phyloP scores from a whole-genome alignment of 2,113 vertebrate genomes.

The Mugil cephalus region DNA sequence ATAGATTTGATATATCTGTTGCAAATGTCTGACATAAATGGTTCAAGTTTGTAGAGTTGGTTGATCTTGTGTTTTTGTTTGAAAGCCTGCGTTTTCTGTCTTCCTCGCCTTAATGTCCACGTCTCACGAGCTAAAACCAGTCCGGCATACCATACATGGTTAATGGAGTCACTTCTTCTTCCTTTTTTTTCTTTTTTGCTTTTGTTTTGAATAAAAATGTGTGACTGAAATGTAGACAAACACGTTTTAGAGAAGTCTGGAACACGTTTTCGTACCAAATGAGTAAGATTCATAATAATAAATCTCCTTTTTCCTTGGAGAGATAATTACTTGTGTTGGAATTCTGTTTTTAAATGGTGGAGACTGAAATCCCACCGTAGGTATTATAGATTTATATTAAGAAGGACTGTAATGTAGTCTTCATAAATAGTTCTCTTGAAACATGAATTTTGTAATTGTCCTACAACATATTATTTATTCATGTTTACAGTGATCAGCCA shows the following conservation, averaged over 20 bases:
- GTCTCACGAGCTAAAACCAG: constrained; percentile 15
- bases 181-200: not conserved
- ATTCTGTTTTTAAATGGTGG: constrained; percentile 7
- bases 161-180: not conserved
- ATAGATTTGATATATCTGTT: constrained; percentile 70
- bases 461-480: too few species aligned
- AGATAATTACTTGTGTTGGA: not conserved
- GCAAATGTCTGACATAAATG: constrained; percentile 25
- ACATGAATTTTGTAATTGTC: too few species aligned
- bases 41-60: constrained; percentile 35
- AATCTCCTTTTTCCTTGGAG: constrained; percentile 5
- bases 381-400: constrained; percentile 16
- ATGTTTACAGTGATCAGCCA: too few species aligned
- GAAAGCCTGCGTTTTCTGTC: constrained; percentile 26
- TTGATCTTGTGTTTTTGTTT: constrained; percentile 46
- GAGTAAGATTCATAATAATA: not conserved
- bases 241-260: constrained; percentile 8
- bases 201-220: not conserved
- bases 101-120: constrained; percentile 13
- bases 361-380: not conserved
- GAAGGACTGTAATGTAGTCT: not conserved
- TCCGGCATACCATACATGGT: not conserved
- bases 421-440: too few species aligned
- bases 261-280: constrained; percentile 48
- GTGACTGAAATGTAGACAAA: constrained; percentile 16